Base-by-base conservation (phyloP, 2,113 vertebrate genomes). In the Epinephelus fuscoguttatus region DNA sequence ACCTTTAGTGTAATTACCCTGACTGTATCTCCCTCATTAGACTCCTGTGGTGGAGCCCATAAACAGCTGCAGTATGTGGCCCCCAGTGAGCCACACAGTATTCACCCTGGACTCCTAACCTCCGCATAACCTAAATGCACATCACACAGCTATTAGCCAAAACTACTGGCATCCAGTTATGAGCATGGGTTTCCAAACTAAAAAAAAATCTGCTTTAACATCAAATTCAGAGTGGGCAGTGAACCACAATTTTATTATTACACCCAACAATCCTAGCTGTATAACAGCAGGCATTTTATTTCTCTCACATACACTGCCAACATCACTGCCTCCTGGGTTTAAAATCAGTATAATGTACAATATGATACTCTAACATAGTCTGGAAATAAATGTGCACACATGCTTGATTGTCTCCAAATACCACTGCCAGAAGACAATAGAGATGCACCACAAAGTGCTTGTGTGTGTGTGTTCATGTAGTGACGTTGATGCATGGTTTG, bases 21-120 rank as follows among this genome's bases (percentile, higher is more conserved):
- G 69, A 82, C 89, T 91, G 86, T 63, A 79, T 84, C 87, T 82
- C 73, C 71, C 86, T 93, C 90, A 78, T 91, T 92, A 92, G 87
- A 85, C 76, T 93, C 91, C 90, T 92, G 92, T 23, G 83, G 91
- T 91, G 84, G 84, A 84, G 87, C 79, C 80, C 67, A 80, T 91
- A 92, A 93, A 92, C 89, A 89, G 88, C 91, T 86, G 82, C 84
- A 84, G 86, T 40, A 37, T 76, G 86, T 49, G 21, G 78, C 83
- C 76, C 72, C 76, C 70, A 78, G 87, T 85, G 78, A 72, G 86
- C 64, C 45, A 18, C 77, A 56, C 64, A 52, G 62, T 45, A 63
- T 74, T 84, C 85, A 78, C 75, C 45, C 59, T 21, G 81, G 75
- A 84, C 78, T 45, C 37, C 72, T 80, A 82, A 81, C 86, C 82